Conservation (phyloP, 2,888 invertebrate species). For the Aelia acuminata region DNA sequence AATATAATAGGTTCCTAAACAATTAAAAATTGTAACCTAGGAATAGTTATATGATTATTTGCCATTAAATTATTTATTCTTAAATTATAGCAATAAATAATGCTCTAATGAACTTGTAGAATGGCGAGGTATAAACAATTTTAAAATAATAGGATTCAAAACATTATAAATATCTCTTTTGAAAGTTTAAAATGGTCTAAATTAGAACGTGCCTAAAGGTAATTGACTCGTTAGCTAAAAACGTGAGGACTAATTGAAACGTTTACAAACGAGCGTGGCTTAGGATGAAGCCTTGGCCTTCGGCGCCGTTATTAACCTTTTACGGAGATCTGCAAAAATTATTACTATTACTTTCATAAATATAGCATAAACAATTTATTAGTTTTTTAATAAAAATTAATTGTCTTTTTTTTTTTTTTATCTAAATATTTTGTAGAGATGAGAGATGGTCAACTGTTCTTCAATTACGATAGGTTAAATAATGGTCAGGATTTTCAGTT, state of each 20-base stretch:
- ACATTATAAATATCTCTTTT: constrained; percentile 29
- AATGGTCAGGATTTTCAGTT: too few species aligned
- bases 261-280: constrained; percentile 6
- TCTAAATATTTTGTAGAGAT: too few species aligned
- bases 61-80: not conserved
- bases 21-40: too few species aligned
- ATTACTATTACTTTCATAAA: not conserved
- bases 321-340: not conserved
- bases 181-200: not conserved
- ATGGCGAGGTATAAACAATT: not conserved
- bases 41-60: too few species aligned
- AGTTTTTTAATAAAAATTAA: too few species aligned
- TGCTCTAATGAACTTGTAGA: not conserved
- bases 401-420: too few species aligned
- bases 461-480: too few species aligned
- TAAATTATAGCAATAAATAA: not conserved
- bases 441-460: too few species aligned
- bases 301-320: not conserved
- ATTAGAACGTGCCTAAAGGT: constrained; percentile 24
- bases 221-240: constrained; percentile 37
- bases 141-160: not conserved
- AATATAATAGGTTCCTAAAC: too few species aligned
- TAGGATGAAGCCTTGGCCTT: not conserved
- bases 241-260: constrained; percentile 37
- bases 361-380: too few species aligned